Conservation (phyloP, 2,797 vertebrate genomes). For the Leptodactylus fallax region DNA sequence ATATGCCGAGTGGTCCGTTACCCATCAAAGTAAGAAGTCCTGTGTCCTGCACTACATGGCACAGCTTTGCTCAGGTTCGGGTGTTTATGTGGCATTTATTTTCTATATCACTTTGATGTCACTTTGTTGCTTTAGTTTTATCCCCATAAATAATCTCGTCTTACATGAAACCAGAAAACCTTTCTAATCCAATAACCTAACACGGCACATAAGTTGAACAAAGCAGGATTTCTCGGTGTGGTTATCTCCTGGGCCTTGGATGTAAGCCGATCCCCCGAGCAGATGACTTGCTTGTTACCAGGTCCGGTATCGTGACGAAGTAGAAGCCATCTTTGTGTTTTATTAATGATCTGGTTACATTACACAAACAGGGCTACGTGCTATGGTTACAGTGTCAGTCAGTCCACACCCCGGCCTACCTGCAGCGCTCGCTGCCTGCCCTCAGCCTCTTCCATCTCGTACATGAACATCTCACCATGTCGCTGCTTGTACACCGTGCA, state of each 20-base stretch:
- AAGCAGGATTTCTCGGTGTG: neutral
- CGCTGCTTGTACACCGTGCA: neutral
- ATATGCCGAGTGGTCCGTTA: no score
- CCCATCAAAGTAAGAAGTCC: no score
- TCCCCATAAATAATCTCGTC: neutral
- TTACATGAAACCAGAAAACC: neutral
- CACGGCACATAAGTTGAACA: neutral
- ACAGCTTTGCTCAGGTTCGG: no score
- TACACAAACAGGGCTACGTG: conserved; percentile 44
- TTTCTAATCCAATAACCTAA: neutral
- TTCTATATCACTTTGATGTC: no score
- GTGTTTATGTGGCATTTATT: no score
- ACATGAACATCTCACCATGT: conserved; percentile 26
- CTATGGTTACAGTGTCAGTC: conserved; percentile 51
- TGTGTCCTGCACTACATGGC: no score
- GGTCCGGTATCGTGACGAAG: conserved; percentile 11
- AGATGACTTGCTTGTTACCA: conserved; percentile 26
- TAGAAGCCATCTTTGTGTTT: conserved; percentile 19
- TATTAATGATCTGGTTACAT: conserved; percentile 54
- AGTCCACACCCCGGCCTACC: conserved; percentile 13
- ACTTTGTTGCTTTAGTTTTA: no score
- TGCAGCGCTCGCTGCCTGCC: no score
- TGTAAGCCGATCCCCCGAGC: conserved; percentile 34
- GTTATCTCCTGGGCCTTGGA: conserved; percentile 9
- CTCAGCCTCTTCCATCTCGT: neutral